Evolutionary conservation across 2,888 invertebrate species (phyloP).

Genomic region (Mythimna lalbum): DNA sequence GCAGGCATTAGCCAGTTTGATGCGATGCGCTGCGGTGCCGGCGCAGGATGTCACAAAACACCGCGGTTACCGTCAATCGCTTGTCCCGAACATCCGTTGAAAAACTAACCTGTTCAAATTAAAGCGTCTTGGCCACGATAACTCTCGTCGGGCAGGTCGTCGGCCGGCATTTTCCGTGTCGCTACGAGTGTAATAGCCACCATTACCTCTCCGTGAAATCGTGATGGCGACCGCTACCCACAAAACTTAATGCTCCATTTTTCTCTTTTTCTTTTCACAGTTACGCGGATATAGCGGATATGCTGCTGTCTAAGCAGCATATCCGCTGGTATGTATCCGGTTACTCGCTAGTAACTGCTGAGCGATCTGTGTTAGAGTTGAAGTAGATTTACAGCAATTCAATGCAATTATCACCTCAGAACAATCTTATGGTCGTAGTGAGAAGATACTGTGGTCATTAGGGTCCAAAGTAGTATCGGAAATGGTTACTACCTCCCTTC

Average conservation of each 20-base stretch:
- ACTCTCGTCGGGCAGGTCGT: conserved; percentile 74
- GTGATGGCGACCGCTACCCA: conserved; percentile 83
- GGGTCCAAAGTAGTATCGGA: neutral
- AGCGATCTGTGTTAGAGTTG: conserved; percentile 16
- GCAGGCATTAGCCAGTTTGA: conserved; percentile 38
- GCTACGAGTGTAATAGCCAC: conserved; percentile 81
- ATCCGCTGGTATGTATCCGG: conserved; percentile 60
- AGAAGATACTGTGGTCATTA: conserved; percentile 1
- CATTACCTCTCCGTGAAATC: conserved; percentile 85
- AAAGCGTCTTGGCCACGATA: conserved; percentile 64
- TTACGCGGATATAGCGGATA: too few species aligned
- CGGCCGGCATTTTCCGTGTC: conserved; percentile 82
- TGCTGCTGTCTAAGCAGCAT: too few species aligned
- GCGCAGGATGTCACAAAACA: conserved; percentile 54
- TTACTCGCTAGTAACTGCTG: conserved; percentile 38
- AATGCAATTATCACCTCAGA: conserved; percentile 12
- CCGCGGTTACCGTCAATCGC: conserved; percentile 51
- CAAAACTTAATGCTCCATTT: conserved; percentile 81
- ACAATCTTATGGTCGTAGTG: conserved; percentile 3
- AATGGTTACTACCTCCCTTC: neutral
- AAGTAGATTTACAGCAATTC: conserved; percentile 13
- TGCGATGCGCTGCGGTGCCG: conserved; percentile 30
- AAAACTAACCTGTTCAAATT: conserved; percentile 60
- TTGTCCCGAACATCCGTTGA: conserved; percentile 60
- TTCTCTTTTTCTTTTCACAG: conserved; percentile 69